Conservation (phyloP, 2,113 vertebrate genomes). For the Psophia crepitans region DNA sequence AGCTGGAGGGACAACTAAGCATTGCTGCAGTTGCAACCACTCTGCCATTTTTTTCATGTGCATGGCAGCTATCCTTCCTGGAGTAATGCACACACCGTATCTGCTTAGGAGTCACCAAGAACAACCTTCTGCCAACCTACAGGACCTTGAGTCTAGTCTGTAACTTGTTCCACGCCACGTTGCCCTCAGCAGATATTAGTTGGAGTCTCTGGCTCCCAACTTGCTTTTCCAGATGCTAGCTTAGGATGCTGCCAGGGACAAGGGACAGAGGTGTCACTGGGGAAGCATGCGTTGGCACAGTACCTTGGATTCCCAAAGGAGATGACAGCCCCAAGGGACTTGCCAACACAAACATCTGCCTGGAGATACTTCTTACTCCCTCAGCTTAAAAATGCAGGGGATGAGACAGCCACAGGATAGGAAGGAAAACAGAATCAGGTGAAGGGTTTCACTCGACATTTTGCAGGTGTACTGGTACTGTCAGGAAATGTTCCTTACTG, state of each 20-base stretch:
- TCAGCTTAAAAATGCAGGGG: background rate
- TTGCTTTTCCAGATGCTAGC: accelerated
- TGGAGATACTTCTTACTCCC: background rate
- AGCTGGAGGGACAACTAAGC: background rate
- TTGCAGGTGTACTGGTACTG: background rate
- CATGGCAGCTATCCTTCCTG: background rate
- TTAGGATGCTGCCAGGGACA: background rate
- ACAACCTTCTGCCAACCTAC: background rate
- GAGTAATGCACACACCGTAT: background rate
- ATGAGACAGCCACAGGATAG: background rate
- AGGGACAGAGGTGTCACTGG: background rate
- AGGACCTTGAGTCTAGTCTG: background rate
- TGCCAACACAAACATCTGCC: background rate
- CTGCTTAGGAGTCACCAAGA: background rate
- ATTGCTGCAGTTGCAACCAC: background rate
- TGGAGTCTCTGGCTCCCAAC: background rate
- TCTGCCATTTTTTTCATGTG: background rate
- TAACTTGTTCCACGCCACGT: background rate
- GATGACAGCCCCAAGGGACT: background rate
- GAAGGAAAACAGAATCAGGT: background rate
- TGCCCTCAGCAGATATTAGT: background rate
- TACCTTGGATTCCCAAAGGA: background rate
- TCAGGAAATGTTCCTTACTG: background rate
- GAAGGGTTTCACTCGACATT: background rate
- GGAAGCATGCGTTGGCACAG: background rate